Evolutionary conservation across 2,113 vertebrate species (phyloP), one percentile per base, ranked within the genome.

Genomic region (Ardeotis arabs): DNA sequence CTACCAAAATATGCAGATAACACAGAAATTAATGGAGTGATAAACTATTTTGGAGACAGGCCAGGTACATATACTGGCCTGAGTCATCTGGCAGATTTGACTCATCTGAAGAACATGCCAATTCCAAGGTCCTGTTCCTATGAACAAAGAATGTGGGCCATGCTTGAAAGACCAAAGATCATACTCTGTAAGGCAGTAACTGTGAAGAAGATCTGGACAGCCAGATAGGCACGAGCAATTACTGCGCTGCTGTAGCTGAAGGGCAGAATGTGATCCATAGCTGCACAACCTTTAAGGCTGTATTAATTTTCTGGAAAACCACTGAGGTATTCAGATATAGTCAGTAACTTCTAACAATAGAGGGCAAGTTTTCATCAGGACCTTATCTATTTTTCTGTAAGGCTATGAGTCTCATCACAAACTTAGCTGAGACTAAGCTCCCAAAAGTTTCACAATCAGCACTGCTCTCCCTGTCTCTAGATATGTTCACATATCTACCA

Each of bases 271-370:
- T 58, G 62, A 95, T 56, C 55, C 2, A 0, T 20, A 62, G 66
- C 47, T 64, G 12, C 27, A 68, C 25, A 87, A 53, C 44, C 25
- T 80, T 94, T 49, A 79, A 73, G 45, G 39, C 10, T 52, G 13
- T 44, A 74, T 41, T 78, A 50, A 50, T 84, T 84, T 82, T 78
- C 66, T 35, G 91, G 64, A 68, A 89, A 92, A 78, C 6, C 47
- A 67, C 2, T 15, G 2, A 88, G 44, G 20, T 72, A 60, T 68
- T 96, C 0, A 2, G 28, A 87, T 60, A 60, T 0, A 0, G 35
- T 47, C 64, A 63, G 28, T 37, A 93, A 59, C 22, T 78, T 63
- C 27, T 47, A 59, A 63, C 39, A 94, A 58, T 12, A 76, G 29
- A 73, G 31, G 21, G 23, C 16, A 87, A 76, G 19, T 85, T 91